Percentiles rank a stretch among this genome's conserved stretches.
phyloP scores from a whole-genome alignment of 2,113 vertebrate genomes.

The Paracanthobrama guichenoti region DNA sequence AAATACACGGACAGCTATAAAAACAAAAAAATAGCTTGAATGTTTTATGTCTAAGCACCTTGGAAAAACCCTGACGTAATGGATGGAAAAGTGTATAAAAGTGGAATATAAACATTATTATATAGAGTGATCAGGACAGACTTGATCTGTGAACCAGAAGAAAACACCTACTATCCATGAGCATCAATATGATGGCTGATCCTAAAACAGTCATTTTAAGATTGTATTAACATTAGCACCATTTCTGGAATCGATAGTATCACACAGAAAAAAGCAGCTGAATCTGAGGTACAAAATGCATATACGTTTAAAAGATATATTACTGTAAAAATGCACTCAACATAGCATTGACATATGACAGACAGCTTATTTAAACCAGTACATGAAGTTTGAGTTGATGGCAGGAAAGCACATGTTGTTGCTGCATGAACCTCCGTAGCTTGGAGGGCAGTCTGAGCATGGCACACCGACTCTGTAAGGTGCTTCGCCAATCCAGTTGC shows the following conservation, averaged over 20 bases:
- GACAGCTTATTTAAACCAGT: slow-evolving; percentile 85
- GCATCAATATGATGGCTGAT: slow-evolving; percentile 52
- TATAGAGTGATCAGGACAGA: neutral
- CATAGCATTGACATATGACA: neutral
- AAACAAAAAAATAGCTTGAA: slow-evolving; percentile 18
- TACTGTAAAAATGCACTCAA: neutral
- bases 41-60: slow-evolving; percentile 8
- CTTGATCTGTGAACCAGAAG: slow-evolving; percentile 17
- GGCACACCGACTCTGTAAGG: slow-evolving; percentile 88
- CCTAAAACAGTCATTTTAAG: slow-evolving; percentile 16
- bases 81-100: neutral
- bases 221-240: slow-evolving; percentile 43
- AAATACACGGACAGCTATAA: neutral
- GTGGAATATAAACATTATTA: neutral
- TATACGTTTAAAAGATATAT: neutral
- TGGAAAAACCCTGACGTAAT: slow-evolving; percentile 8
- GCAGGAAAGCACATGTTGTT: slow-evolving; percentile 89
- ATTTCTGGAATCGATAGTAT: slow-evolving; percentile 26
- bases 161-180: neutral
- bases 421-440: slow-evolving; percentile 85
- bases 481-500: slow-evolving; percentile 91
- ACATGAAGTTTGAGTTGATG: slow-evolving; percentile 87
- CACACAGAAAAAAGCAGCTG: neutral
- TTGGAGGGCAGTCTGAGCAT: slow-evolving; percentile 86
- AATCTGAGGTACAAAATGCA: slow-evolving; percentile 24